Evolutionary conservation across 2,797 vertebrate species (phyloP).

Genomic region (Hydrophis major): DNA sequence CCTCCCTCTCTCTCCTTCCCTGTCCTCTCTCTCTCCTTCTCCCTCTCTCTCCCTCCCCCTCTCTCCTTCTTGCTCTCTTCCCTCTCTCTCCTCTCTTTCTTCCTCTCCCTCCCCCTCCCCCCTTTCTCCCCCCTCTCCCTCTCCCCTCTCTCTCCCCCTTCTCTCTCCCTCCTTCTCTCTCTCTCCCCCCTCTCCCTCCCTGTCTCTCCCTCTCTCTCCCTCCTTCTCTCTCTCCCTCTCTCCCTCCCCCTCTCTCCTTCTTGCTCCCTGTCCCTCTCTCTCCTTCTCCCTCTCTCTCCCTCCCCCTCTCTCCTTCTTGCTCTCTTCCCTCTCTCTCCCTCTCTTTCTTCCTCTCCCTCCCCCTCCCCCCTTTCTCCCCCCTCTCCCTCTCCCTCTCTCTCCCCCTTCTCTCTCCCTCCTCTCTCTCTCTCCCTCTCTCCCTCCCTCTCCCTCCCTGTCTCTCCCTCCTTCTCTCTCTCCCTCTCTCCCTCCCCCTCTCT

Average conservation of each 20-base stretch:
- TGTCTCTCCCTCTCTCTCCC: too few species aligned
- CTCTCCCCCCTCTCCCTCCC: too few species aligned
- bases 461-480: fast-evolving
- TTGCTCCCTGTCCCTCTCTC: fast-evolving
- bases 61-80: fast-evolving
- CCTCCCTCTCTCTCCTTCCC: too few species aligned
- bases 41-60: too few species aligned
- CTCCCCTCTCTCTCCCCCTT: too few species aligned
- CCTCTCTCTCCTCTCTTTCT: fast-evolving
- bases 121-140: too few species aligned
- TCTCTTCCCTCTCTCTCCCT: fast-evolving
- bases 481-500: too few species aligned
- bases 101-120: fast-evolving
- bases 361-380: fast-evolving
- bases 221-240: too few species aligned
- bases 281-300: fast-evolving
- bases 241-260: too few species aligned
- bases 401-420: fast-evolving
- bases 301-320: fast-evolving
- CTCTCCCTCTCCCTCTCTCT: too few species aligned
- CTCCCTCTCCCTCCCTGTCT: fast-evolving
- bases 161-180: too few species aligned
- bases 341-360: fast-evolving
- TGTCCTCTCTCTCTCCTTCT: too few species aligned
- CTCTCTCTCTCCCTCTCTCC: fast-evolving